Conservation (phyloP, 2,113 vertebrate species). For the Triplophysa dalaica region DNA sequence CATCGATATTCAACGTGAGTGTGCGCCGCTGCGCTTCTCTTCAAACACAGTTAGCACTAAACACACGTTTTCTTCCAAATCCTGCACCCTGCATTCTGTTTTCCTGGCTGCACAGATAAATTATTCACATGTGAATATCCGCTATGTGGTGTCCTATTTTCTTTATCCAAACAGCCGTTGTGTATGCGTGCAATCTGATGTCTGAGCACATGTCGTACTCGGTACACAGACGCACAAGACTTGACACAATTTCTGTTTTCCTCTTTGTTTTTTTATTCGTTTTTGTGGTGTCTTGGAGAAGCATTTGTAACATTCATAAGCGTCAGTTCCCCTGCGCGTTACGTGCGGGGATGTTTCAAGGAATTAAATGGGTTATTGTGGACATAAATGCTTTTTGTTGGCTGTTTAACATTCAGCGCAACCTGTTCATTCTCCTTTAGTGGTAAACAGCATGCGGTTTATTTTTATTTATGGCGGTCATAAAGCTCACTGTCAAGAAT, state of each 20-base stretch:
- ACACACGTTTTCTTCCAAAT: background rate
- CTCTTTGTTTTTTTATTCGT: background rate
- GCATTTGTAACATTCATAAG: conserved; percentile 11
- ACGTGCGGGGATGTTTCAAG: background rate
- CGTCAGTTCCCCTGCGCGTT: background rate
- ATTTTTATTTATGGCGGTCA: conserved; percentile 22
- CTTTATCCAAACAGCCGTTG: conserved; percentile 30
- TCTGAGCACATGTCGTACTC: conserved; percentile 33
- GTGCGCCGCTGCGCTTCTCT: background rate
- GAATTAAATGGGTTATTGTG: conserved; percentile 11
- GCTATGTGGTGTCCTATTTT: conserved; percentile 38
- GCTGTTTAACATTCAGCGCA: conserved; percentile 8
- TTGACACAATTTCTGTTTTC: conserved; percentile 12
- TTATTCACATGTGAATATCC: conserved; percentile 44
- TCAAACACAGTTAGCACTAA: conserved; percentile 7
- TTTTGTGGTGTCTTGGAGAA: conserved; percentile 19
- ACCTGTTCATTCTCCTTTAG: background rate
- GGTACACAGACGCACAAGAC: conserved; percentile 14
- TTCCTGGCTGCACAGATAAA: conserved; percentile 30
- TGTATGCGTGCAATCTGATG: conserved; percentile 38
- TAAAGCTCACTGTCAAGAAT: conserved; percentile 21
- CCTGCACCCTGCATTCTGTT: conserved; percentile 22
- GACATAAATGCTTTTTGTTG: conserved; percentile 8
- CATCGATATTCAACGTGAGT: conserved; percentile 90
- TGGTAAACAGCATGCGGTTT: background rate